phyloP scores from a whole-genome alignment of 1,140 invertebrate genomes.

The Eumeta japonica region DNA sequence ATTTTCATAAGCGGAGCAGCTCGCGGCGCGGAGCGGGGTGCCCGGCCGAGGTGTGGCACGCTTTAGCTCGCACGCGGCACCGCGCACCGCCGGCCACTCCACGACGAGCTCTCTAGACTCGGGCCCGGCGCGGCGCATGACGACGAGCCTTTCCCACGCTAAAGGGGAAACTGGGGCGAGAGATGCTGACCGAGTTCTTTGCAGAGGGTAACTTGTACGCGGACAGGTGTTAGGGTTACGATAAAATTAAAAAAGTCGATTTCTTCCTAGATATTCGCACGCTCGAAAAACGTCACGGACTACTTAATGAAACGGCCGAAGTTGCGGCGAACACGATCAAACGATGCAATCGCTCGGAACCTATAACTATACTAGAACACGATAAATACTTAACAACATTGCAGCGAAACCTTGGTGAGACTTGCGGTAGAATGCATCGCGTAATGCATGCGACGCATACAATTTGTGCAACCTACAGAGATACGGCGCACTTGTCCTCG shows the following conservation, averaged over 20 bases:
- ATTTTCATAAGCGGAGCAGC: conserved; percentile 53
- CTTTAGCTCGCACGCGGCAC: no score
- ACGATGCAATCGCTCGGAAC: conserved; percentile 28
- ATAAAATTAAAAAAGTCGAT: conserved; percentile 23
- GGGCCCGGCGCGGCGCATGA: conserved; percentile 15
- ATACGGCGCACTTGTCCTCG: no score
- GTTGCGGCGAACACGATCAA: conserved; percentile 16
- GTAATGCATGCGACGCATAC: conserved; percentile 22
- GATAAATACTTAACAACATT: conserved; percentile 34
- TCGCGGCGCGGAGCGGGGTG: no score
- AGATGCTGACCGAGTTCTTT: no score
- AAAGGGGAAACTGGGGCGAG: conserved; percentile 25
- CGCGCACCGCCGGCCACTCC: no score
- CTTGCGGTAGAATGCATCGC: conserved; percentile 34
- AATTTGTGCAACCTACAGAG: neutral
- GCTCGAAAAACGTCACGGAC: neutral
- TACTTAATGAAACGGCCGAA: conserved; percentile 3
- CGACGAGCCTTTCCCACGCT: conserved; percentile 37
- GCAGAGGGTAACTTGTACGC: no score
- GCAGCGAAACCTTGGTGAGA: conserved; percentile 44
- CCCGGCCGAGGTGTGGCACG: no score
- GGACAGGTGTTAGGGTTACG: no score
- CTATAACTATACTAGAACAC: no score
- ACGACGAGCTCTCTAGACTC: conserved; percentile 27
- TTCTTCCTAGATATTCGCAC: conserved; percentile 9